These are phyloP conservation scores for Catocala sponsa DNA, from an alignment of 2,888 invertebrate genomes.

Conservation along the genomic window DNA sequence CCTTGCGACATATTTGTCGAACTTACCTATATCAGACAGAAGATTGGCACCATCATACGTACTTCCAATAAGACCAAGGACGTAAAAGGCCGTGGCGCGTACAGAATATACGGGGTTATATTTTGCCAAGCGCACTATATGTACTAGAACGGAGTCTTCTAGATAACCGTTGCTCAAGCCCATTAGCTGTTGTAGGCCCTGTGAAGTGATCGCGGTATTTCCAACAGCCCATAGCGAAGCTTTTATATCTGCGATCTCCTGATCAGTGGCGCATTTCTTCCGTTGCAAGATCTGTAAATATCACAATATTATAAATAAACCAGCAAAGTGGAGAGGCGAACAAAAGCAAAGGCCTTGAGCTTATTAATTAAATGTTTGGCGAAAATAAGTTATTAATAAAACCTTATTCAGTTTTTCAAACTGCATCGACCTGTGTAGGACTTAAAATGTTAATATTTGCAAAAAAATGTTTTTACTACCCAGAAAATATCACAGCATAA, in stretches of 20 bases:
- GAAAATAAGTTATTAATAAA: too few relatives aligned
- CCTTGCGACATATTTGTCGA: neutral
- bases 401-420: too few relatives aligned
- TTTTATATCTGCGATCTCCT: constrained; percentile 93
- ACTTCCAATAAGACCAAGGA: constrained; percentile 94
- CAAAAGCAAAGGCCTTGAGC: too few relatives aligned
- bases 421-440: too few relatives aligned
- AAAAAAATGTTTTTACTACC: too few relatives aligned
- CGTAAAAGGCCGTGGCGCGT: constrained; percentile 96
- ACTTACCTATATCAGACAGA: constrained; percentile 90
- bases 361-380: too few relatives aligned
- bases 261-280: constrained; percentile 89
- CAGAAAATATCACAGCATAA: too few relatives aligned
- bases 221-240: constrained; percentile 96
- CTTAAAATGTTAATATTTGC: too few relatives aligned
- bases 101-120: constrained; percentile 95
- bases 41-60: constrained; percentile 94
- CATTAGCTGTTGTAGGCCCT: constrained; percentile 92
- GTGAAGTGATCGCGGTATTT: constrained; percentile 93
- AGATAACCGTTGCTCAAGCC: constrained; percentile 76
- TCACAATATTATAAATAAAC: too few relatives aligned
- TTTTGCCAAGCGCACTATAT: constrained; percentile 91
- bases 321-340: too few relatives aligned
- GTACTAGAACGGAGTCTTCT: constrained; percentile 80
- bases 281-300: constrained; percentile 70